Evolutionary conservation across 2,888 invertebrate genomes (phyloP), one percentile per base, ranked within the genome.

Genomic region (Nasonovia ribisnigri): DNA sequence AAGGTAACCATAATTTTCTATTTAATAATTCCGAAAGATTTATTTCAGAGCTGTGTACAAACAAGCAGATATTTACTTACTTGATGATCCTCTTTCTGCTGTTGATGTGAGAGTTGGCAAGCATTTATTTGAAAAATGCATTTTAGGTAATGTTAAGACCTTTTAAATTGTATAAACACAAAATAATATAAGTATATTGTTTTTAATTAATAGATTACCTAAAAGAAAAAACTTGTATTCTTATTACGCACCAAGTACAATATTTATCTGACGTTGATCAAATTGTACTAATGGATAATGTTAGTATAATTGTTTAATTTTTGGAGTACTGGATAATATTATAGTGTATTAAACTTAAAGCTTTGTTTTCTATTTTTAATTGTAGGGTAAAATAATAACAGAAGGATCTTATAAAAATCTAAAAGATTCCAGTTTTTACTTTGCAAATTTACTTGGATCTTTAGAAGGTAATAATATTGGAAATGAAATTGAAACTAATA

Each of bases 201-300:
- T 46, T 86, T 26, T 13, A 6, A 16, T 89, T 43, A 67, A 57
- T 92, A 94, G 97, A 96, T 16, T 95, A 94, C 95, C 95, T 98
- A 93, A 96, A 96, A 84, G 96, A 96, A n/a, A 97, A 97, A 95
- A 97, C 97, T 20, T 97, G 97, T 0, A 96, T 98, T 89, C 96
- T 98, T 94, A 97, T 98, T 8, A 98, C 98, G 0, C 98, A 98
- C 96, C 98, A 98, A 95, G 96, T 98, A 91, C 98, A 98, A 95
- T 98, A 97, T 95, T 96, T 98, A 24, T 97, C 97, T 95, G 96
- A 96, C 60, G 97, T 97, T 3, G 97, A 97, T 95, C 97, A 96
- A 94, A 96, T 96, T 57, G 95, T 96, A 26, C 95, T 96, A 8
- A 95, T 96, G 46, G 95, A 96, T 92, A 96, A 97, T 96, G 95